Evolutionary conservation across 2,797 vertebrate species (phyloP).

Genomic region (Gymnodraco acuticeps): DNA sequence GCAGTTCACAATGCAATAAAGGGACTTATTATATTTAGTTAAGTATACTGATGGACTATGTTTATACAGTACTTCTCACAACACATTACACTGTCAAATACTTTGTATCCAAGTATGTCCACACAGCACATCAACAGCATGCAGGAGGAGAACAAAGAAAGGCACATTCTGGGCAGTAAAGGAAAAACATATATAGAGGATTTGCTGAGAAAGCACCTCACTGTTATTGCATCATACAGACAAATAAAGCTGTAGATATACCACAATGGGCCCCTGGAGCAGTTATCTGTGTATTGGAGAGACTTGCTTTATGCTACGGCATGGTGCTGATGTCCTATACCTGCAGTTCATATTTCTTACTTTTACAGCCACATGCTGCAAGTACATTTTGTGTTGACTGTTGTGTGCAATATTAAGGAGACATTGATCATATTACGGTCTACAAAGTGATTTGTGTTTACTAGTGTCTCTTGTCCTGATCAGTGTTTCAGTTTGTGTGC

Average conservation of each 20-base stretch:
- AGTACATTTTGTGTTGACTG: background rate
- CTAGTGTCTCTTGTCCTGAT: background rate
- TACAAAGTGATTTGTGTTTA: background rate
- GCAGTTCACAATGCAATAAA: background rate
- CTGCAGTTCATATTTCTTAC: constrained; percentile 1
- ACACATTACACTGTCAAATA: background rate
- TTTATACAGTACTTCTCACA: background rate
- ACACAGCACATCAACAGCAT: background rate
- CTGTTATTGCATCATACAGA: constrained; percentile 56
- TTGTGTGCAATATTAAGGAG: constrained; percentile 1
- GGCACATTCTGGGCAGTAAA: constrained; percentile 12
- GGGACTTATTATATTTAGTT: background rate
- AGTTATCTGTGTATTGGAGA: constrained; percentile 30
- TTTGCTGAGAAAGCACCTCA: constrained; percentile 55
- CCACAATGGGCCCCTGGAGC: constrained; percentile 38
- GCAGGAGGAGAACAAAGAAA: constrained; percentile 8
- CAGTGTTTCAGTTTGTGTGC: background rate
- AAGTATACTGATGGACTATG: background rate
- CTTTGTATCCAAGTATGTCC: constrained; percentile 4
- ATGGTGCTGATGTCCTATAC: background rate
- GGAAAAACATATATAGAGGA: constrained; percentile 34
- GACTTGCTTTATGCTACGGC: constrained; percentile 19
- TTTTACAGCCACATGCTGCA: constrained; percentile 18
- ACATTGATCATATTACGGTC: background rate
- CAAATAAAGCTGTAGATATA: constrained; percentile 11